These are phyloP conservation scores for Aradophagus sp. DNA, from an alignment of 1,140 invertebrate genomes.

Conservation along the genomic window DNA sequence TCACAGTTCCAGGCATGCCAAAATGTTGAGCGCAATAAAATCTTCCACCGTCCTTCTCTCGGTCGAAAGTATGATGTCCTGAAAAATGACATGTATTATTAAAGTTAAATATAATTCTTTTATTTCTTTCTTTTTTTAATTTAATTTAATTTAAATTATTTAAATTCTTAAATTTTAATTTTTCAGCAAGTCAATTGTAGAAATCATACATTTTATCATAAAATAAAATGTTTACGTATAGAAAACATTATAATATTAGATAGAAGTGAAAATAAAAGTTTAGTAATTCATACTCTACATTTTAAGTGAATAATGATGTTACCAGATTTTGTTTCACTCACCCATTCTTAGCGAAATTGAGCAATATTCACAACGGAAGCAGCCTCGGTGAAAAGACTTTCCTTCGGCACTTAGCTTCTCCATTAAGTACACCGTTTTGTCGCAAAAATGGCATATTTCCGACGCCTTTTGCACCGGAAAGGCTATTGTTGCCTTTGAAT, in stretches of 20 bases:
- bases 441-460: constrained; percentile 82
- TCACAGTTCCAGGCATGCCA: constrained; percentile 77
- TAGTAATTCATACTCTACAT: no score
- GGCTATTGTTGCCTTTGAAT: constrained; percentile 76
- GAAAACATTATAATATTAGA: no score
- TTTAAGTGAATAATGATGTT: no score
- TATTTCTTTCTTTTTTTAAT: no score
- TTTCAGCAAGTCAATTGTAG: background rate
- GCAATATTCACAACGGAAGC: constrained; percentile 87
- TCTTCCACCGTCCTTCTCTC: constrained; percentile 81
- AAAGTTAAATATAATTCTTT: background rate
- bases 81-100: no score
- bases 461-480: constrained; percentile 78
- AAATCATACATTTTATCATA: no score
- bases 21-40: constrained; percentile 91
- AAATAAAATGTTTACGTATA: no score
- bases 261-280: no score
- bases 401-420: constrained; percentile 90
- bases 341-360: constrained; percentile 81
- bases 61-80: constrained; percentile 84
- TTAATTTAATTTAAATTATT: no score
- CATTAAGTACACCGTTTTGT: constrained; percentile 91
- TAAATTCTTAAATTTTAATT: background rate
- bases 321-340: no score
- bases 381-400: constrained; percentile 89